Base-by-base conservation (phyloP, 2,113 vertebrate species). In the Haplochromis vanheusdeni region DNA sequence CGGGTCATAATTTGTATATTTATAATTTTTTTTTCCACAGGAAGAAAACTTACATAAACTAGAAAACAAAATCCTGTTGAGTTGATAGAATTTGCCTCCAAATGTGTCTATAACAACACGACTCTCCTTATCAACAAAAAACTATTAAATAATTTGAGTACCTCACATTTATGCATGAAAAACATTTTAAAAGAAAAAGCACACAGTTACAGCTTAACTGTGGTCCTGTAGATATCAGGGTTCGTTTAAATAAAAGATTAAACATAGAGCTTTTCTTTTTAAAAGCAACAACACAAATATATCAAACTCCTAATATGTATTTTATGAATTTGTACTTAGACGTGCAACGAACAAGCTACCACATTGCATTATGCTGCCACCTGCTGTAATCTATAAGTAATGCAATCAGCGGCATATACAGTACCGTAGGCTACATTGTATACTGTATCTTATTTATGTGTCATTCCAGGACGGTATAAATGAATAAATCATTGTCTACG, bases 1-100 rank as follows among this genome's bases (percentile, higher is more conserved):
- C 49, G 89, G 79, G 85, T 89, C 88, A 88, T 87, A 81, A 90
- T 92, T 49, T 89, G 75, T 80, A 45, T 70, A 85, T 91, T 75
- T 58, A 55, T 55, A 5, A 3, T 13, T 37, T 65, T 65, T 33
- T 75, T 33, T 83, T 62, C 45, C 79, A 70, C 21, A 37, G 31
- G 16, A 54, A 60, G 19, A 13, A 52, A 49, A 42, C 3, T 47
- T 5, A 35, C 26, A 70, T 65, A 7, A 17, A 79, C 70, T 5
- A 70, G 0, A 17, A 54, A 11, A 16, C 23, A 28, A 79, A 26
- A 75, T 45, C 14, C 6, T 12, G 42, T 12, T 49, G 6, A 1
- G 16, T 17, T 0, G 16, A 49, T 47, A 31, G 35, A 79, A 52
- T 52, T 42, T 65, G 4, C 7, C 35, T 58, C 7, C 0, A 80